phyloP scores from a whole-genome alignment of 2,797 vertebrate species.

The Phoxinus dragarum region DNA sequence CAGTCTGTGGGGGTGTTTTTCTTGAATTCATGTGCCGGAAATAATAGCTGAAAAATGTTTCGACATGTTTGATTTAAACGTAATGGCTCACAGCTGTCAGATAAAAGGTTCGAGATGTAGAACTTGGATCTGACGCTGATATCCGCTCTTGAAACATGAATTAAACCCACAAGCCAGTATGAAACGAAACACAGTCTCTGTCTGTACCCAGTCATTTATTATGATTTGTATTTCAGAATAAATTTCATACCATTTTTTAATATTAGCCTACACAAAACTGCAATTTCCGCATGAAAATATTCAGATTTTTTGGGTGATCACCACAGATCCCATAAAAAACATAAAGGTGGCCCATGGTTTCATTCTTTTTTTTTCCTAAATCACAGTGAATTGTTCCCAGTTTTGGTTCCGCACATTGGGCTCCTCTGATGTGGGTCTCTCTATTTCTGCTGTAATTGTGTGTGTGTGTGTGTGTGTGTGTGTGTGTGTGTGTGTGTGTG shows the following conservation, averaged over 20 bases:
- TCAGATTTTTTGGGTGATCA: neutral
- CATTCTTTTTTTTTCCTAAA: slow-evolving; percentile 21
- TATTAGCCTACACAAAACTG: neutral
- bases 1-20: neutral
- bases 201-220: neutral
- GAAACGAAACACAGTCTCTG: neutral
- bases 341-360: slow-evolving; percentile 23
- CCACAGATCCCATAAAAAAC: slow-evolving; percentile 2
- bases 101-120: neutral
- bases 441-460: slow-evolving; percentile 46
- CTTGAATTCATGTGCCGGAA: neutral
- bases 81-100: slow-evolving; percentile 7
- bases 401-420: slow-evolving; percentile 27
- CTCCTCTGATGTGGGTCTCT: slow-evolving; percentile 52
- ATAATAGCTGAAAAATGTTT: neutral
- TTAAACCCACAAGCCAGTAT: slow-evolving; percentile 23
- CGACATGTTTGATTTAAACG: neutral
- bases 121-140: neutral
- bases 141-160: slow-evolving; percentile 8
- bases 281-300: neutral
- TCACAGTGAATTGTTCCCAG: slow-evolving; percentile 48
- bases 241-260: neutral
- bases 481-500: slow-evolving; percentile 4
- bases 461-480: slow-evolving; percentile 2
- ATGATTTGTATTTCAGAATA: neutral